These are phyloP conservation scores for Battus philenor DNA, from an alignment of 1,140 invertebrate species.

Conservation along the genomic window DNA sequence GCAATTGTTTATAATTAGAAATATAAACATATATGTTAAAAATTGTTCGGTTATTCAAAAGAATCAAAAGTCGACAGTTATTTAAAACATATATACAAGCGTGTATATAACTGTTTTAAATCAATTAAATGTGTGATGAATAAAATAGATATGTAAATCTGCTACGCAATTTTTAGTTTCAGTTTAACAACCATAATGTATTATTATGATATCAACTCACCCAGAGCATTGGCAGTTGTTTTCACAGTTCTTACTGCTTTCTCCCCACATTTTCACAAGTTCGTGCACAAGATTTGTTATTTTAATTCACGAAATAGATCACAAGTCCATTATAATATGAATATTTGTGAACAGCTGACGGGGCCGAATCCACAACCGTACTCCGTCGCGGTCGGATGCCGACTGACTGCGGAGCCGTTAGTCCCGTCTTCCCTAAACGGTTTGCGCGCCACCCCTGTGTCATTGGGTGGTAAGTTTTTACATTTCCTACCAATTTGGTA, in stretches of 20 bases:
- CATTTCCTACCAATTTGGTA: slow-evolving; percentile 34
- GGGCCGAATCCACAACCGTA: slow-evolving; percentile 9
- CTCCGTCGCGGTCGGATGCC: slow-evolving; percentile 16
- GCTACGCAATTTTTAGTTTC: no score
- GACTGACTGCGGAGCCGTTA: slow-evolving; percentile 20
- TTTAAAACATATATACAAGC: no score
- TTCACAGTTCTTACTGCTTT: slow-evolving; percentile 55
- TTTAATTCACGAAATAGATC: slow-evolving; percentile 24
- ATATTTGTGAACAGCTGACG: slow-evolving; percentile 16
- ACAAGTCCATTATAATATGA: slow-evolving; percentile 38
- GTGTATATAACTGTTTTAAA: no score
- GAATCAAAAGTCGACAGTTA: no score
- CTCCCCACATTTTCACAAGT: slow-evolving; percentile 55
- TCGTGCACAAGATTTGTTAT: slow-evolving; percentile 20
- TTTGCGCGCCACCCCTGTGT: slow-evolving; percentile 22
- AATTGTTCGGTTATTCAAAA: no score
- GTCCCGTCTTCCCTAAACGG: slow-evolving; percentile 27
- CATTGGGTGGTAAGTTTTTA: slow-evolving; percentile 16
- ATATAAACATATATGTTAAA: no score
- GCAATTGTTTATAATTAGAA: no score
- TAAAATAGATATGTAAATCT: no score
- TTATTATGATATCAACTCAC: no score
- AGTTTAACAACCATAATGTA: no score
- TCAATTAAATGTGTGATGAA: no score
- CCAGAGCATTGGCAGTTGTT: slow-evolving; percentile 60